These are phyloP conservation scores for Tenthredo livida DNA, from an alignment of 2,888 invertebrate species.

Conservation along the genomic window DNA sequence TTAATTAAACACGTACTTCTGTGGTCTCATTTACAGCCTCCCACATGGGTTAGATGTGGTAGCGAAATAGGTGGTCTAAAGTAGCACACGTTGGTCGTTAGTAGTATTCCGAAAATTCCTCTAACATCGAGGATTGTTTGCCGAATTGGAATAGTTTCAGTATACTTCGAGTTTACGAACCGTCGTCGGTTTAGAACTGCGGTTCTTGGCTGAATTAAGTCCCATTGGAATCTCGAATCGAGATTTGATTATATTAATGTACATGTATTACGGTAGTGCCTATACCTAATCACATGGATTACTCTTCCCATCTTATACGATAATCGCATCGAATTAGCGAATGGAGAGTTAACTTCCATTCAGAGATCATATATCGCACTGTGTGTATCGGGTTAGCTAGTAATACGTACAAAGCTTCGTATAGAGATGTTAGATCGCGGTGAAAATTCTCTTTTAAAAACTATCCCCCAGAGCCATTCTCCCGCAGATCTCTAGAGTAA, in stretches of 20 bases:
- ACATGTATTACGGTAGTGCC: background rate
- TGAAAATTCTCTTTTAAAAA: background rate
- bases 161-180: constrained; percentile 13
- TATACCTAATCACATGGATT: background rate
- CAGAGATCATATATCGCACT: background rate
- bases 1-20: constrained; percentile 27
- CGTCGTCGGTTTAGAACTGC: constrained; percentile 11
- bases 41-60: background rate
- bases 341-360: background rate
- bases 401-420: background rate
- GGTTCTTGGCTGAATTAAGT: constrained; percentile 28
- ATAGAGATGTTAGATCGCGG: background rate
- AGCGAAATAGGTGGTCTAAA: background rate
- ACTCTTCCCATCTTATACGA: background rate
- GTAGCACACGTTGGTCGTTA: constrained; percentile 28
- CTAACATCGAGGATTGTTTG: constrained; percentile 70
- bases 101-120: constrained; percentile 59
- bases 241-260: constrained; percentile 13
- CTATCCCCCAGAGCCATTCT: background rate
- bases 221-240: constrained; percentile 12
- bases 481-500: background rate
- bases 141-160: constrained; percentile 69
- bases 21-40: constrained; percentile 19
- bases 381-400: background rate
- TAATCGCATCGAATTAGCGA: background rate